Percentiles rank a stretch among this genome's conserved stretches.
phyloP scores from a whole-genome alignment of 2,113 vertebrate species.

The Cariama cristata region DNA sequence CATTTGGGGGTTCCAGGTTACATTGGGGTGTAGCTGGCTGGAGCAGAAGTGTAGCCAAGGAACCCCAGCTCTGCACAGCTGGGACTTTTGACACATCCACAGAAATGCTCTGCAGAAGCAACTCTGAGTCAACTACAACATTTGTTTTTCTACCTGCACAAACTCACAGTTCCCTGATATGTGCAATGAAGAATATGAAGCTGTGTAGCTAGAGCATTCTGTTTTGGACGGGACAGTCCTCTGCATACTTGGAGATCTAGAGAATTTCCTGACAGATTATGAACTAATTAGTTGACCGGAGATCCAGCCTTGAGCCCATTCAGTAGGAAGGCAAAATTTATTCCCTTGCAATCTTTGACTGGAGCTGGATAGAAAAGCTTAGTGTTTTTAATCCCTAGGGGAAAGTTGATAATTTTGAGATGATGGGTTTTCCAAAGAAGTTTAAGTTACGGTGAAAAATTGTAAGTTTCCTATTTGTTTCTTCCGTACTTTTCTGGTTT shows the following conservation, averaged over 20 bases:
- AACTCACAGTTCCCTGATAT: background rate
- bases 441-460: background rate
- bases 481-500: background rate
- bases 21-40: background rate
- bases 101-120: background rate
- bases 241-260: slow-evolving; percentile 7
- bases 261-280: slow-evolving; percentile 48
- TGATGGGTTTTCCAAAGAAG: slow-evolving; percentile 1
- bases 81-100: background rate
- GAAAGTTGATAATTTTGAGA: background rate
- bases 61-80: background rate
- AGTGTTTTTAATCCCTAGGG: background rate
- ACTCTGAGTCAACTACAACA: rapidly evolving
- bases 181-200: background rate
- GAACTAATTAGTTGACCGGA: slow-evolving; percentile 34
- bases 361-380: background rate
- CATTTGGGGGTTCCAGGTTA: background rate
- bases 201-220: background rate
- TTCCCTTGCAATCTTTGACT: background rate
- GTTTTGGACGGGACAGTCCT: background rate
- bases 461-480: background rate
- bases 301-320: background rate
- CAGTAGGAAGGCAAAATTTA: slow-evolving; percentile 4
- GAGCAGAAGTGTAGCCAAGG: background rate
- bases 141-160: background rate